Evolutionary conservation across 2,888 invertebrate species (phyloP), one percentile per base, ranked within the genome.

Genomic region (Rhingia rostrata): DNA sequence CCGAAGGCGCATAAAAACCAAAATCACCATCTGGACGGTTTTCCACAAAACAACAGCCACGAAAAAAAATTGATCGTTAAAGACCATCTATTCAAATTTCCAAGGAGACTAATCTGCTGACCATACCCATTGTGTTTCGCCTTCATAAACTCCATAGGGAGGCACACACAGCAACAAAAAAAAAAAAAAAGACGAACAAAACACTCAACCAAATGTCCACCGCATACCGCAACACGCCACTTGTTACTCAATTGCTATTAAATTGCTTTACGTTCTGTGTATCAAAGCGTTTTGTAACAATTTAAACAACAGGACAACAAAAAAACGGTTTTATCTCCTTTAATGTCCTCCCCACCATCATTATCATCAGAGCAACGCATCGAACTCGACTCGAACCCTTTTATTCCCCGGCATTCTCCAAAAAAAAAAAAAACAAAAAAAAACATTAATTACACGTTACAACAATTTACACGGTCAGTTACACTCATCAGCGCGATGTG

Each of bases 391-490:
- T 61, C 64, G 47, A 74, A 75, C 75, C 75, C 72, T 70, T 81
- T 74, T 51, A 39, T 47, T 60, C 60, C 53, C 9, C 32, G 22
- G 61, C 41, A 51, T 66, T 47, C 14, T 45, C 74, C 63, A 58
- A 69, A 47, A 45, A 69, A 77, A 39, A 47, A 47, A 45, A 45
- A 35, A 37, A 49, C 51, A 30, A 53, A 83, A 82, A 74, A 73
- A 78, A 74, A 64, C 70, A 78, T 79, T 79, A 83, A 83, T 75
- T 85, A 81, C 75, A 75, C 56, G 75, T 81, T 67, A 85, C 81
- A 85, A 67, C 70, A 54, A 75, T 85, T 85, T 81, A 85, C 80
- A 85, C 85, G 81, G 81, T 85, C 85, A 85, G 85, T 85, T 85
- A 81, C 75, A 81, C 80, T 85, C 85, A 77, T 81, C 81, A 81